Percentiles rank a stretch among this genome's conserved stretches.
These are phyloP conservation scores for Notodonta dromedarius DNA, from an alignment of 2,888 invertebrate species.

Conservation along the genomic window DNA sequence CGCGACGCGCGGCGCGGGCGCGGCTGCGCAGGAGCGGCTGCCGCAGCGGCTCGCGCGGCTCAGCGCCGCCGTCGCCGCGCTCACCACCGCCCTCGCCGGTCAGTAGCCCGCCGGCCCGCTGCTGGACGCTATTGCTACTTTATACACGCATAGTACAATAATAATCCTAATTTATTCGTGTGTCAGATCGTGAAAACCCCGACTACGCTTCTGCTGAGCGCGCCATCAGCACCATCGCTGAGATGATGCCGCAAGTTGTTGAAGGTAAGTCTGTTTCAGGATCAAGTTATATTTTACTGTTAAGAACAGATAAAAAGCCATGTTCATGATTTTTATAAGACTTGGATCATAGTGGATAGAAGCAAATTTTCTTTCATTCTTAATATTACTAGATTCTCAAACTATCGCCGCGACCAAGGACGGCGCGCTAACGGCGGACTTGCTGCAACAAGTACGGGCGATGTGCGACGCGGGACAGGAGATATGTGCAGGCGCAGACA, in stretches of 20 bases:
- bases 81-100: constrained; percentile 26
- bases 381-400: constrained; percentile 19
- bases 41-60: constrained; percentile 21
- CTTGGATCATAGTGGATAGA: too few species aligned
- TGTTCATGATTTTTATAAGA: too few species aligned
- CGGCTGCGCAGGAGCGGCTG: constrained; percentile 15
- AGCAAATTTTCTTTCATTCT: too few species aligned
- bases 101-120: background rate
- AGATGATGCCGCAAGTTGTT: constrained; percentile 26
- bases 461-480: constrained; percentile 25
- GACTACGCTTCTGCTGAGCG: constrained; percentile 31
- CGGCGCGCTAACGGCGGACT: background rate
- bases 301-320: too few species aligned
- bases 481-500: constrained; percentile 20
- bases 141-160: background rate
- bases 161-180: background rate
- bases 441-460: constrained; percentile 14
- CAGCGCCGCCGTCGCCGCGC: constrained; percentile 30
- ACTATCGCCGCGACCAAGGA: constrained; percentile 15
- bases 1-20: constrained; percentile 6
- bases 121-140: background rate
- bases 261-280: constrained; percentile 14
- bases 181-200: constrained; percentile 25
- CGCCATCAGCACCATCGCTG: constrained; percentile 23
- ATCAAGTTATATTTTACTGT: too few species aligned